Evolutionary conservation across 2,888 invertebrate genomes (phyloP), one percentile per base, ranked within the genome.

Genomic region (Mythimna impura): DNA sequence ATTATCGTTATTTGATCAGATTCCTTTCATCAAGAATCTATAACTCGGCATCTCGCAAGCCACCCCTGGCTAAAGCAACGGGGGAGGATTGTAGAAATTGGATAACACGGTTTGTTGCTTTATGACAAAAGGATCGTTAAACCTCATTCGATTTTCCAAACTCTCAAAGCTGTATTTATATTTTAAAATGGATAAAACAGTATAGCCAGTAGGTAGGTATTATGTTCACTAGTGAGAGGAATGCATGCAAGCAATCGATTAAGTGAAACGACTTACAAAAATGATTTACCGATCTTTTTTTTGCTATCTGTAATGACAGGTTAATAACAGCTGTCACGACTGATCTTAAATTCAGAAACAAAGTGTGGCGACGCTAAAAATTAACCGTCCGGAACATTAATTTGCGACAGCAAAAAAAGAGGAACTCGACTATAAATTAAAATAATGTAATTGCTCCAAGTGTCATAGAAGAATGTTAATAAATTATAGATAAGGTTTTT

Each of bases 31-130:
- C 81, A 78, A 66, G 82, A 86, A 79, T 85, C 84, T 83, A 76
- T 74, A 84, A 82, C 74, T 76, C 72, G 47, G 14, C 66, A 58
- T 22, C 30, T 50, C 47, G 20, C 58, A 77, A 80, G 76, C 76
- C 80, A 81, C 83, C 86, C 86, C 81, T 61, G 82, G 80, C 86
- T 84, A 85, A 63, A 72, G 57, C 77, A 64, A 82, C 81, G 74
- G 81, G 86, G 84, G 85, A 89, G 91, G 90, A 90, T 92, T 90
- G 87, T 86, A 88, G 88, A 89, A 92, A 92, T 93, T 90, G 88
- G 89, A 91, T 91, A 91, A 91, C 86, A 87, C 84, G 90, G 88
- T 91, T 90, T 92, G 90, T 90, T 91, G 90, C 86, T 88, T 86
- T 84, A 86, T 82, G 80, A 90, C 88, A 90, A 91, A 74, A 90